phyloP scores from a whole-genome alignment of 2,888 invertebrate genomes.

The Eupithecia vulgata region DNA sequence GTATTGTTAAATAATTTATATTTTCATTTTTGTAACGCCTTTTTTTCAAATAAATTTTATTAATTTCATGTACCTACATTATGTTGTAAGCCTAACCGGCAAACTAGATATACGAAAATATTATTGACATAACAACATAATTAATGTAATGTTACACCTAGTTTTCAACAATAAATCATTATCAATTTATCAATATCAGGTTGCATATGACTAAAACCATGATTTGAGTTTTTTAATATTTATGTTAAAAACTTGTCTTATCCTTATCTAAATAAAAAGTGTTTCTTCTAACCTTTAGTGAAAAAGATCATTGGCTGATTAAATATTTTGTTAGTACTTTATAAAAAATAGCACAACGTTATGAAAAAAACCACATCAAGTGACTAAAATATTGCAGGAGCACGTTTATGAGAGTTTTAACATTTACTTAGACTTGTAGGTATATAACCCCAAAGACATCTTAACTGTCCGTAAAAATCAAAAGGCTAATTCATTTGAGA shows the following conservation, averaged over 20 bases:
- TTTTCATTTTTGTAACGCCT: too few species aligned
- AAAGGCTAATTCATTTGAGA: slow-evolving; percentile 38
- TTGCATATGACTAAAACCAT: too few species aligned
- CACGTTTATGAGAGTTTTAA: not conserved
- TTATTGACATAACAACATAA: too few species aligned
- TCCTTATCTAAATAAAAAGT: not conserved
- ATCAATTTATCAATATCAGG: too few species aligned
- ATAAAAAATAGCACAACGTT: not conserved
- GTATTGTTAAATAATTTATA: too few species aligned
- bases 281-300: not conserved
- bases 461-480: slow-evolving; percentile 32
- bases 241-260: not conserved
- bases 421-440: not conserved
- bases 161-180: too few species aligned
- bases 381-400: not conserved
- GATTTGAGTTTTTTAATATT: too few species aligned
- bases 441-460: slow-evolving; percentile 13
- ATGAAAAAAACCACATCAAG: not conserved
- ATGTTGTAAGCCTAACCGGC: too few species aligned
- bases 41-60: too few species aligned
- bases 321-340: not conserved
- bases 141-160: too few species aligned
- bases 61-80: too few species aligned
- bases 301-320: not conserved
- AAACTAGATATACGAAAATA: too few species aligned